Evolutionary conservation across 53 echinoderm and acorn worm genomes (phyloP).

Genomic region (Luidia sarsii): DNA sequence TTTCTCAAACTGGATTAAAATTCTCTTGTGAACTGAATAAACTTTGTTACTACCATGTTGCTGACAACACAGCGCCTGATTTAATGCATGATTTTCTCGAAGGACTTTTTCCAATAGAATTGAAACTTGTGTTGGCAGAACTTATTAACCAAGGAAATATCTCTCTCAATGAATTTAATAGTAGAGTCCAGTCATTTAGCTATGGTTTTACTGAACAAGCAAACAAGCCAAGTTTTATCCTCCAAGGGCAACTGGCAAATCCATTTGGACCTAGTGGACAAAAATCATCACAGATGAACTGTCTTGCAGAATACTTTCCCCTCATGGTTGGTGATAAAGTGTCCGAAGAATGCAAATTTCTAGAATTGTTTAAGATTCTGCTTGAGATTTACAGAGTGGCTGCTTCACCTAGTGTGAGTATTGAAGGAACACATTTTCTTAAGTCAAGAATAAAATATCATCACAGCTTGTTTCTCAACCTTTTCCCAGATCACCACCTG

Average conservation of each 20-base stretch:
- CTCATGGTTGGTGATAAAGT: conserved; percentile 66
- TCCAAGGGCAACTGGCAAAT: conserved; percentile 30
- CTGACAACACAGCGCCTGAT: conserved; percentile 15
- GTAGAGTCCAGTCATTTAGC: conserved; percentile 37
- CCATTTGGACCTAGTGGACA: conserved; percentile 61
- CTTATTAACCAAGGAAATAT: conserved; percentile 28
- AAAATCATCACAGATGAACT: conserved; percentile 60
- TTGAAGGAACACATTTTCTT: conserved; percentile 28
- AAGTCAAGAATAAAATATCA: conserved; percentile 43
- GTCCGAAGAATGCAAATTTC: background rate
- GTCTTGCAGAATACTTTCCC: conserved; percentile 24
- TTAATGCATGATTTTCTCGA: conserved; percentile 70
- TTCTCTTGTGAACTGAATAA: conserved; percentile 28
- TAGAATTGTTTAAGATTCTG: conserved; percentile 33
- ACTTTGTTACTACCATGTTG: background rate
- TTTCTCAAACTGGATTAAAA: conserved; percentile 44
- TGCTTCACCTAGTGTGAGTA: conserved; percentile 45
- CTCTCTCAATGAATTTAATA: conserved; percentile 41
- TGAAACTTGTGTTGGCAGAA: conserved; percentile 46
- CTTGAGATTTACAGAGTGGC: conserved; percentile 46
- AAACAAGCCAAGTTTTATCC: conserved; percentile 53
- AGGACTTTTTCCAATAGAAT: conserved; percentile 57
- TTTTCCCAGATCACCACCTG: conserved; percentile 51
- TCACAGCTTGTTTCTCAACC: conserved; percentile 46
- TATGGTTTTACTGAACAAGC: conserved; percentile 44